phyloP scores from a whole-genome alignment of 2,113 vertebrate species.

The Xiphophorus hellerii region DNA sequence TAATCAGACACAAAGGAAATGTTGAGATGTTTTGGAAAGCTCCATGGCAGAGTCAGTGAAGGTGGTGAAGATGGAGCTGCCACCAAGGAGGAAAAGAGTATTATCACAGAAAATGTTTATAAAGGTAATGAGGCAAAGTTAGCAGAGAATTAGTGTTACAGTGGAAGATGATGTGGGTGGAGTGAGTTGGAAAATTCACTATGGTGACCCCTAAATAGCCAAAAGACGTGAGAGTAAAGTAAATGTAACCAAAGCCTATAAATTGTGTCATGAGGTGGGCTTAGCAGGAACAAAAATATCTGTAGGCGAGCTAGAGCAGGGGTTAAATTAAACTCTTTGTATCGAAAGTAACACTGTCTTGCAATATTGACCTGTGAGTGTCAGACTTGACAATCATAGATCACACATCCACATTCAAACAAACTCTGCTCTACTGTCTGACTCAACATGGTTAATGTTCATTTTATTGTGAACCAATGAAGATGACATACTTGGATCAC shows the following conservation, averaged over 20 bases:
- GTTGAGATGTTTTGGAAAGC: background rate
- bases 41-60: background rate
- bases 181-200: background rate
- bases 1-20: background rate
- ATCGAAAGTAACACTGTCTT: too few relatives aligned
- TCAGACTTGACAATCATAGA: too few relatives aligned
- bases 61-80: background rate
- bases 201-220: background rate
- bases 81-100: background rate
- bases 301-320: background rate
- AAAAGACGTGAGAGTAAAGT: background rate
- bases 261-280: background rate
- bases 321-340: too few relatives aligned
- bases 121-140: background rate
- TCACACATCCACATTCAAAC: too few relatives aligned
- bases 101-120: background rate
- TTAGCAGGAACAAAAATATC: background rate
- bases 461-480: background rate
- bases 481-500: background rate
- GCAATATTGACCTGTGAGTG: too few relatives aligned
- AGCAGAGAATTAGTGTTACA: background rate
- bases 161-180: background rate
- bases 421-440: too few relatives aligned
- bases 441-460: too few relatives aligned
- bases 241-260: background rate